Evolutionary conservation across 2,888 invertebrate genomes (phyloP), one percentile per base, ranked within the genome.

Genomic region (Rotaria magnacalcarata): DNA sequence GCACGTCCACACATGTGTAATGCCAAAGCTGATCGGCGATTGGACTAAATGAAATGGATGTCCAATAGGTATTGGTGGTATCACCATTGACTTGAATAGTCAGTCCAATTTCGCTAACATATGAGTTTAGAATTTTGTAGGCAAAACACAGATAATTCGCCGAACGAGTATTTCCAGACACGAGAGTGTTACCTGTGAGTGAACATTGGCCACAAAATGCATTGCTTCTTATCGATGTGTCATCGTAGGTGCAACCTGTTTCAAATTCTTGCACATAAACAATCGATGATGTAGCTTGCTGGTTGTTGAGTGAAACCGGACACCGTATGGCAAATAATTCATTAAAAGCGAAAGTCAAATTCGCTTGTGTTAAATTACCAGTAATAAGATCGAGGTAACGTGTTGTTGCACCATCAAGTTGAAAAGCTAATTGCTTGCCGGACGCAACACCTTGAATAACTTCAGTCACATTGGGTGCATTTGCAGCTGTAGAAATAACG

Each of bases 191-290:
- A 1, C 52, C 52, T 16, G 2, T 52, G 52, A 52, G 52, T 16
- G 86, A 74, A 58, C 86, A 86, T 56, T 84, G 74, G 11, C 86
- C 86, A 86, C 86, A 86, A 85, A 86, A 86, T 52, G 56, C 84
- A 56, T 74, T 85, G 10, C 41, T 47, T 27, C 19, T 34, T 1
- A 86, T 27, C 5, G 10, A 3, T 27, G 84, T 74, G 41, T 86
- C 84, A 16, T 27, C n/a, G 16, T 47, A n/a, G 2, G 8, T 27
- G 16, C 50, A 54, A 50, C 43, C 34, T 5, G 74, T 74, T 86
- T 86, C 86, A 52, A 58, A 84, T 34, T 86, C 84, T 41, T 86
- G 24, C 5, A 86, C 11, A 27, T 41, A 52, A 16, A 84, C 24
- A 34, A 86, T 74, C 24, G 84, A 67, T 24, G 41, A 24, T 54